Evolutionary conservation across 1,140 invertebrate species (phyloP).

Genomic region (Apis laboriosa): DNA sequence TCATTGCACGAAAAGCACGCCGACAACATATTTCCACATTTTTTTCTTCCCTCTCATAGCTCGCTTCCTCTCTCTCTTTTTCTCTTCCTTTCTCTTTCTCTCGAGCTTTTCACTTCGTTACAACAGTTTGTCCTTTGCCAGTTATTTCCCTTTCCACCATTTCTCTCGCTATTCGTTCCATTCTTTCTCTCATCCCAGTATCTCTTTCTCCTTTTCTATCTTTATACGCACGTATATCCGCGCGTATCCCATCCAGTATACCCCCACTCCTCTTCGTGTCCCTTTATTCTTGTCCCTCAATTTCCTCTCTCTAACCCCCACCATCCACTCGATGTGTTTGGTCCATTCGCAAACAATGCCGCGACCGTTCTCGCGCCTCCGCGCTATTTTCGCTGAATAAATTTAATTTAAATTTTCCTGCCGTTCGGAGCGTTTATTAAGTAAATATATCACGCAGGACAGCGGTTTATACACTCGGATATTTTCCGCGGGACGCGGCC

Average conservation of each 20-base stretch:
- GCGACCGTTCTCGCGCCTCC: slow-evolving; percentile 48
- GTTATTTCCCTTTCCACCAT: slow-evolving; percentile 23
- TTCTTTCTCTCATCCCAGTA: background rate
- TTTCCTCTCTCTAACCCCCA: slow-evolving; percentile 28
- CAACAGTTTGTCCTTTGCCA: slow-evolving; percentile 42
- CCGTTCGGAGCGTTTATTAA: slow-evolving; percentile 68
- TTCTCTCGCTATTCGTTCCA: slow-evolving; percentile 1
- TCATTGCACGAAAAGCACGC: slow-evolving; percentile 51
- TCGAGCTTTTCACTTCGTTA: slow-evolving; percentile 59
- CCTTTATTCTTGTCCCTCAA: slow-evolving; percentile 29
- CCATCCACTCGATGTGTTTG: slow-evolving; percentile 25
- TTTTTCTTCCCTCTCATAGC: slow-evolving; percentile 20
- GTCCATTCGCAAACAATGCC: slow-evolving; percentile 62
- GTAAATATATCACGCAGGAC: slow-evolving; percentile 66
- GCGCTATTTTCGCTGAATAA: slow-evolving; percentile 66
- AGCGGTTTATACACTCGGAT: slow-evolving; percentile 50
- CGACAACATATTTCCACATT: slow-evolving; percentile 59
- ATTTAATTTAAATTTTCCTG: slow-evolving; percentile 70
- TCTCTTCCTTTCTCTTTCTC: slow-evolving; percentile 19
- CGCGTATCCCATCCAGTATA: background rate
- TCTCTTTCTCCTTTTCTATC: background rate
- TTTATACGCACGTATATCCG: background rate
- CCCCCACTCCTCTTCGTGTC: background rate
- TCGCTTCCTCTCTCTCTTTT: background rate
- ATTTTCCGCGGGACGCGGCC: slow-evolving; percentile 50